phyloP scores from a whole-genome alignment of 2,888 invertebrate species.

The Nyleta sp. region DNA sequence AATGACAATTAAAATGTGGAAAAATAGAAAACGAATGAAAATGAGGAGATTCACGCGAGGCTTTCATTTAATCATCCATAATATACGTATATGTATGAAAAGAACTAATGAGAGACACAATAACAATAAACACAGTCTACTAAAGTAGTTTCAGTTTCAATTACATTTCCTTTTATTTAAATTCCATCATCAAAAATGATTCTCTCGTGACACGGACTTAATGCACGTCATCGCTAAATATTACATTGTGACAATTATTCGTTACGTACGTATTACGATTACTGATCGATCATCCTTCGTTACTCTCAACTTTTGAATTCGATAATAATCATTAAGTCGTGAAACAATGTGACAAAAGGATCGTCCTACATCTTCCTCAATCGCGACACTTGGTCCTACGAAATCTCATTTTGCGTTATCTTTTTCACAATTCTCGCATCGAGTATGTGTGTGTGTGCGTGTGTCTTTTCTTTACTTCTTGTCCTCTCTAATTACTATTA shows the following conservation, averaged over 20 bases:
- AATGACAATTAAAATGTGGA: slow-evolving; percentile 42
- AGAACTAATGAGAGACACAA: slow-evolving; percentile 67
- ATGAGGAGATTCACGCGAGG: slow-evolving; percentile 48
- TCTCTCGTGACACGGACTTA: slow-evolving; percentile 81
- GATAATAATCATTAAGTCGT: slow-evolving; percentile 72
- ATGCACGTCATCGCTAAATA: slow-evolving; percentile 79
- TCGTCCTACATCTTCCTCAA: slow-evolving; percentile 70
- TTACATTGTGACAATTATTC: slow-evolving; percentile 81
- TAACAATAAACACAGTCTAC: slow-evolving; percentile 77
- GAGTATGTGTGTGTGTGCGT: slow-evolving; percentile 72
- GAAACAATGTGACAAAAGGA: slow-evolving; percentile 71
- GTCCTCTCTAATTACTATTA: slow-evolving; percentile 61
- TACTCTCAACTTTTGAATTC: slow-evolving; percentile 68
- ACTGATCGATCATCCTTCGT: slow-evolving; percentile 77
- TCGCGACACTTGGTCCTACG: slow-evolving; percentile 71
- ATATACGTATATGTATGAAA: slow-evolving; percentile 28
- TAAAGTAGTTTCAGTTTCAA: slow-evolving; percentile 80
- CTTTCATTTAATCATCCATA: slow-evolving; percentile 44
- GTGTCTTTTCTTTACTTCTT: slow-evolving; percentile 59
- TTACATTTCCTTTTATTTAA: slow-evolving; percentile 82
- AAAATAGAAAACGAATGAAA: slow-evolving; percentile 37
- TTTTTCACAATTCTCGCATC: slow-evolving; percentile 78
- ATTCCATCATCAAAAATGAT: slow-evolving; percentile 80
- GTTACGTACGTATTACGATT: slow-evolving; percentile 79
- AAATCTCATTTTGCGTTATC: slow-evolving; percentile 44